A percentile compares a stretch with the other conserved stretches of the same genome.
Evolutionary conservation across 2,888 invertebrate species (phyloP).

Genomic region (Drosophila anomalipes): DNA sequence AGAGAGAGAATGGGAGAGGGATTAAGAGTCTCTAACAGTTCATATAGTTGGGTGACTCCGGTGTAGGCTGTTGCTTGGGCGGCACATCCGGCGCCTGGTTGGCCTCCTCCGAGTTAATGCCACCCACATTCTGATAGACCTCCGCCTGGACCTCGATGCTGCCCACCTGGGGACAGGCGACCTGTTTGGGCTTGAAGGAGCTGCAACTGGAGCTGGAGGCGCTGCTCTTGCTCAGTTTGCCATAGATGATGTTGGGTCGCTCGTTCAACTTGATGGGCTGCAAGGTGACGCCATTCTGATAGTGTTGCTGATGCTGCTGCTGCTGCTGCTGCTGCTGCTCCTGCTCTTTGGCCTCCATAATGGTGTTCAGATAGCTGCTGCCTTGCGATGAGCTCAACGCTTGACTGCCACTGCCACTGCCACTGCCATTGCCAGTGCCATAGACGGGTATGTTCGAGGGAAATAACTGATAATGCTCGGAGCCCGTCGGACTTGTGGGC

Average conservation of each 20-base stretch:
- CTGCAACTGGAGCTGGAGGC: slow-evolving; percentile 76
- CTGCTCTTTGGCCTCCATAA: slow-evolving; percentile 84
- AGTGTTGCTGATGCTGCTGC: slow-evolving; percentile 66
- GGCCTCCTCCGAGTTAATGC: slow-evolving; percentile 38
- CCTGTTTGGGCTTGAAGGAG: slow-evolving; percentile 83
- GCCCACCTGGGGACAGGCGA: slow-evolving; percentile 75
- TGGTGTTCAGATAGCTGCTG: slow-evolving; percentile 84
- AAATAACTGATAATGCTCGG: slow-evolving; percentile 85
- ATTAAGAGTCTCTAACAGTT: slow-evolving; percentile 65
- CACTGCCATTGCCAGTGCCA: slow-evolving; percentile 67
- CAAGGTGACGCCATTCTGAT: slow-evolving; percentile 80
- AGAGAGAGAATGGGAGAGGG: background rate
- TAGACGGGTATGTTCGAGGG: slow-evolving; percentile 85
- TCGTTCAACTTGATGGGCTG: slow-evolving; percentile 85
- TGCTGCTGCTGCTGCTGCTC: slow-evolving; percentile 64
- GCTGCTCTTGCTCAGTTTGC: slow-evolving; percentile 82
- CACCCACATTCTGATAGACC: slow-evolving; percentile 82
- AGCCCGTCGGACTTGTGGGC: slow-evolving; percentile 83
- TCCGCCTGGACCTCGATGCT: slow-evolving; percentile 82
- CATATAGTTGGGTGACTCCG: slow-evolving; percentile 77
- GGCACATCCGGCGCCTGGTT: slow-evolving; percentile 16
- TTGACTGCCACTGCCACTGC: slow-evolving; percentile 73
- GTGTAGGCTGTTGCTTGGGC: slow-evolving; percentile 29
- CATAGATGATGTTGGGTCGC: slow-evolving; percentile 83
- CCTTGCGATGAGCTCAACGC: slow-evolving; percentile 75